Evolutionary conservation across 2,888 invertebrate genomes (phyloP).

Genomic region (Chrysotoxum bicinctum): DNA sequence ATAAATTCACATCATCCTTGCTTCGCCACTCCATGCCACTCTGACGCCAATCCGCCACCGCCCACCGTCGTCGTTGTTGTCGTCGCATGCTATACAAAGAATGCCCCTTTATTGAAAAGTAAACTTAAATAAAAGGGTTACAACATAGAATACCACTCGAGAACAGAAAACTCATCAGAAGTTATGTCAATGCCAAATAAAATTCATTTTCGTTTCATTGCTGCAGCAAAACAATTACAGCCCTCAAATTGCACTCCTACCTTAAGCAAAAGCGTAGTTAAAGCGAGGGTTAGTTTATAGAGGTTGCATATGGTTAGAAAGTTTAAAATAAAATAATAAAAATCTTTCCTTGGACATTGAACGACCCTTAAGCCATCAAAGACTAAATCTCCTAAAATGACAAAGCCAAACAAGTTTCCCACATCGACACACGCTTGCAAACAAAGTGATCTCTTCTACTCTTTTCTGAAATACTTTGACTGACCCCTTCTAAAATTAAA

Average conservation of each 20-base stretch:
- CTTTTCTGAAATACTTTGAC: too few relatives aligned
- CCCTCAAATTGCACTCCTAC: constrained; percentile 26
- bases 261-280: neutral
- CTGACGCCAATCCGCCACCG: neutral
- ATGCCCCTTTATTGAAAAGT: neutral
- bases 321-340: neutral
- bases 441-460: too few relatives aligned
- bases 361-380: too few relatives aligned
- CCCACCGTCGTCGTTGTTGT: neutral
- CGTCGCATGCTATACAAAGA: neutral
- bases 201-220: constrained; percentile 64
- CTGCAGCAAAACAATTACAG: constrained; percentile 66
- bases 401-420: too few relatives aligned
- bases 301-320: neutral
- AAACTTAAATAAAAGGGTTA: constrained; percentile 27
- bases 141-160: neutral
- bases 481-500: neutral
- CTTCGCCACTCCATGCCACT: neutral
- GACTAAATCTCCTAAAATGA: too few relatives aligned
- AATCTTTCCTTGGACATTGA: too few relatives aligned
- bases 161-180: constrained; percentile 53
- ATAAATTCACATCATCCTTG: constrained; percentile 35
- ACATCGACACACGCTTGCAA: too few relatives aligned
- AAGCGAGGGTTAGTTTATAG: neutral
- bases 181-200: constrained; percentile 65